Evolutionary conservation across 2,113 vertebrate species (phyloP), one percentile per base, ranked within the genome.

Genomic region (Mellivora capensis): DNA sequence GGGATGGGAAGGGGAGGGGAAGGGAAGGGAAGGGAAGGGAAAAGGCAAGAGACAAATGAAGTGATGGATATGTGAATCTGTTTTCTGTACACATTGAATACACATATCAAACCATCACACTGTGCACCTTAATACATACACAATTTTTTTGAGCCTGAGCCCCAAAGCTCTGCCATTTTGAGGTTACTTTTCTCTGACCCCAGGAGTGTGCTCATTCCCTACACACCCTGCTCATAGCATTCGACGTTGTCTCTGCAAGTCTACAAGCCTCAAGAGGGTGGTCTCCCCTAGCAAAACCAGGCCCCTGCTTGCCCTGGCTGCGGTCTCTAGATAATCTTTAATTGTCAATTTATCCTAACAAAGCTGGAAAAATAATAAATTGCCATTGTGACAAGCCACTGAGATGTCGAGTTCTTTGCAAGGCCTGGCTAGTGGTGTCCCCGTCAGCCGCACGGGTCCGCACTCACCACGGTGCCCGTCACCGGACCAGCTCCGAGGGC

Each of bases 401-500:
- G 31, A 52, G 29, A 3, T 34, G 8, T 67, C 0, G 0, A 57
- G n/a, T 2, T 82, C 69, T 21, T 23, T 15, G 31, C 39, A 20
- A 2, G 0, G 21, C 29, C 29, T 11, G 9, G 17, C 34, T 6
- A 7, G 4, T 31, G 52, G 34, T 6, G 0, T 10, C 15, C 25
- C 23, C 9, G 6, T 34, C 31, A 0, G 8, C 0, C 27, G 5
- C 14, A 14, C 14, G 2, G 44, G 72, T 4, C 72, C 20, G 27
- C 62, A 0, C 62, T 34, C 49, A 6, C 14, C 6, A 1, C 0
- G 1, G 49, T 2, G 0, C 52, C 3, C 4, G 61, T 7, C 47
- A n/a, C 31, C 1, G 1, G 27, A 44, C 52, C 8, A 9, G 76
- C 64, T 34, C 13, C 21, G 0, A 25, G 34, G 2, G 6, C 1